Conservation (phyloP, 2,113 vertebrate genomes). For the Thunnus thynnus region DNA sequence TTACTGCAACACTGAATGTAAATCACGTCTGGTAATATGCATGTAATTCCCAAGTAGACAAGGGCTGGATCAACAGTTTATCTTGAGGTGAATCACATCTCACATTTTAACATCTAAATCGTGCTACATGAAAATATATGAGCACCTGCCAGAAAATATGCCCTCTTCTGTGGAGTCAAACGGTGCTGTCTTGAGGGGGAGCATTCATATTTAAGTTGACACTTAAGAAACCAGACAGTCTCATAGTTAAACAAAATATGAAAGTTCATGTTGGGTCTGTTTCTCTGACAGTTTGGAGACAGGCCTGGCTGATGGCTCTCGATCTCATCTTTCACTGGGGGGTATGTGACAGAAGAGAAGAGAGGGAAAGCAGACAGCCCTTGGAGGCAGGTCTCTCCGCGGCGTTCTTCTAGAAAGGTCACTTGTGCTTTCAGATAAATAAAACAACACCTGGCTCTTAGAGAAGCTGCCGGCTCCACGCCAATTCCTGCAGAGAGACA, state of each 20-base stretch:
- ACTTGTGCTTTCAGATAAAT: conserved; percentile 81
- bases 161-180: background rate
- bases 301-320: conserved; percentile 43
- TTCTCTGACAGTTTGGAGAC: conserved; percentile 32
- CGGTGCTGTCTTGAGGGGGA: background rate
- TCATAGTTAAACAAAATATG: conserved; percentile 32
- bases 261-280: conserved; percentile 23
- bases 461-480: conserved; percentile 65
- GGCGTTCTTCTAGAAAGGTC: conserved; percentile 76
- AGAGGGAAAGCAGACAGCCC: conserved; percentile 57
- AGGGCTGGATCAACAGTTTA: background rate
- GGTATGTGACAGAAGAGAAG: conserved; percentile 61
- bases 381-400: conserved; percentile 61
- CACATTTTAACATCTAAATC: background rate
- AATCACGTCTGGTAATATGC: background rate
- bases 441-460: conserved; percentile 82
- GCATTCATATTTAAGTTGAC: conserved; percentile 7
- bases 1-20: background rate
- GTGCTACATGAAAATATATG: background rate
- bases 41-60: background rate
- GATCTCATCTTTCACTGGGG: conserved; percentile 55
- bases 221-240: conserved; percentile 20
- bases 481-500: conserved; percentile 76
- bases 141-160: conserved; percentile 6
- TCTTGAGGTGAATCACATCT: background rate